Evolutionary conservation across 2,888 invertebrate genomes (phyloP).

Genomic region (Eupithecia exiguata): DNA sequence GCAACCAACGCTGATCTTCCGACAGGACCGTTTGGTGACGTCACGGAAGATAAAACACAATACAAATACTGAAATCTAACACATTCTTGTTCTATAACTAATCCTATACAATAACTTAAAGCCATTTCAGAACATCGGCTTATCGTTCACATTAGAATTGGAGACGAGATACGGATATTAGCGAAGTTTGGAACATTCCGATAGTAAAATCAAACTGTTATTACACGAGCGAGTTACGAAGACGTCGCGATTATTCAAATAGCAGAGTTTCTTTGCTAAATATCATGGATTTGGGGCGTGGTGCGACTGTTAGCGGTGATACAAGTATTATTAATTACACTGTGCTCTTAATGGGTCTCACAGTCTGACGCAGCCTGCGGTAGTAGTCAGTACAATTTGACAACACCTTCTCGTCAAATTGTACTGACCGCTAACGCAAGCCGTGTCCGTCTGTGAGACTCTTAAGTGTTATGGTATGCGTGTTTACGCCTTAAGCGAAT

Average conservation of each 20-base stretch:
- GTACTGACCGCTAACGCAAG: too few species aligned
- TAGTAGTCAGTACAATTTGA: too few species aligned
- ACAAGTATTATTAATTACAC: too few species aligned
- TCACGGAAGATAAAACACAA: too few species aligned
- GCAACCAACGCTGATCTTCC: too few species aligned
- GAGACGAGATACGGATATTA: conserved; percentile 17
- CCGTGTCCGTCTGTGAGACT: too few species aligned
- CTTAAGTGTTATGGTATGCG: background rate
- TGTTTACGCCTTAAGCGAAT: background rate
- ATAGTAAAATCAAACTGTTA: conserved; percentile 52
- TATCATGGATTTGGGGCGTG: conserved; percentile 31
- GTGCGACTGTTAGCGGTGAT: conserved; percentile 38
- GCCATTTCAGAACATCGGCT: background rate
- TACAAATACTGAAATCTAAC: background rate
- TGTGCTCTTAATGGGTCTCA: too few species aligned
- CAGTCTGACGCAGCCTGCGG: too few species aligned
- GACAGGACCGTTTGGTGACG: too few species aligned
- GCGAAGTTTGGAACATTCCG: conserved; percentile 25
- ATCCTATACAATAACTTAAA: conserved; percentile 2
- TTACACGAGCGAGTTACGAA: conserved; percentile 49
- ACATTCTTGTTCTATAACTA: background rate
- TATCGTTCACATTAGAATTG: conserved; percentile 15
- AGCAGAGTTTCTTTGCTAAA: conserved; percentile 39
- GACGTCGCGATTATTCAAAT: conserved; percentile 57
- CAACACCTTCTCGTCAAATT: too few species aligned